phyloP scores from a whole-genome alignment of 2,797 vertebrate genomes.

The Tympanoctomys barrerae region DNA sequence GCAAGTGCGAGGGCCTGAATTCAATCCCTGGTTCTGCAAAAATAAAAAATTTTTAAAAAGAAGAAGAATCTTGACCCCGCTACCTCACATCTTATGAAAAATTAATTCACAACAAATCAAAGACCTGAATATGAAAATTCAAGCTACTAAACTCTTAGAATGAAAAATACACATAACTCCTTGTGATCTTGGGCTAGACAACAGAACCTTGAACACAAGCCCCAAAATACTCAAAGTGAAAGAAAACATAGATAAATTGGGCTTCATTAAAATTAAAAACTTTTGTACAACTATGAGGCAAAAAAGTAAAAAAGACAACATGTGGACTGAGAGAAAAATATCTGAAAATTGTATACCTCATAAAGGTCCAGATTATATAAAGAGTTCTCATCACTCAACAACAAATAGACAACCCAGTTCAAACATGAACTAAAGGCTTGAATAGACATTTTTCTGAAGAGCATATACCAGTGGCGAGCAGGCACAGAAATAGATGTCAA shows the following conservation, averaged over 20 bases:
- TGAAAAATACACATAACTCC: background rate
- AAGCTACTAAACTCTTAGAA: constrained; percentile 1
- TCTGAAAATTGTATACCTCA: background rate
- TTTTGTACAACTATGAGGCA: no score
- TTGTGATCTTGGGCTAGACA: background rate
- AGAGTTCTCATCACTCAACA: constrained; percentile 12
- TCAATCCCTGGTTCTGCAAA: no score
- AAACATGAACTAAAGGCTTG: background rate
- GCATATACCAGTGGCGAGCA: background rate
- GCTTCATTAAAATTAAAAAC: background rate
- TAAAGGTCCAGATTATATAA: background rate
- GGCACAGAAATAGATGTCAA: background rate
- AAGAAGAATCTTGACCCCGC: background rate
- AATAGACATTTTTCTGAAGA: constrained; percentile 6
- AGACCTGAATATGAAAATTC: background rate
- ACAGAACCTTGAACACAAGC: background rate
- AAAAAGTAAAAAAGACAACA: background rate
- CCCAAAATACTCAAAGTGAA: background rate
- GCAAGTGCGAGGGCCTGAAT: no score
- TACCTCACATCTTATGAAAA: background rate
- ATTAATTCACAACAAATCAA: background rate
- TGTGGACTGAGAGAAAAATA: background rate
- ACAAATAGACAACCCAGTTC: constrained; percentile 7
- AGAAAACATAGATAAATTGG: background rate
- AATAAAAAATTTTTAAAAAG: no score